These are phyloP conservation scores for Brachyrhaphis roseni DNA, from an alignment of 2,797 vertebrate species.

Conservation along the genomic window DNA sequence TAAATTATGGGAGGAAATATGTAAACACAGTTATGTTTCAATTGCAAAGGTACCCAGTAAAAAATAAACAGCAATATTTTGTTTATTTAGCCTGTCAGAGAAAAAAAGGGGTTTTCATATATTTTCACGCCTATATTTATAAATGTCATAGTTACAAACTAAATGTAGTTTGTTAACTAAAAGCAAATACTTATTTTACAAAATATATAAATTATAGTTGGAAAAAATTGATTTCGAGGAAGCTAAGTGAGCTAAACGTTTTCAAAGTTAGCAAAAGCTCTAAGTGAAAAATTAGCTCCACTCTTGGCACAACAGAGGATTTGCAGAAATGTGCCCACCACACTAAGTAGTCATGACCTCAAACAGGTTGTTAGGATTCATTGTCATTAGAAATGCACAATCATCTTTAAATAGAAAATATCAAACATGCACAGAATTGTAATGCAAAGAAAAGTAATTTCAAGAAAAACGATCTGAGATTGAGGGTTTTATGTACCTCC, in stretches of 20 bases:
- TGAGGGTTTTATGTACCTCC: neutral
- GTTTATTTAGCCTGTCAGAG: too few species aligned
- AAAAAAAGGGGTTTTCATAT: too few species aligned
- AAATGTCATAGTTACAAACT: too few species aligned
- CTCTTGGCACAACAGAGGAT: neutral
- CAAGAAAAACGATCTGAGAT: slow-evolving; percentile 7
- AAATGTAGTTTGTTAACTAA: neutral
- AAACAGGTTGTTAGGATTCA: slow-evolving; percentile 58
- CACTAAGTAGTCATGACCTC: slow-evolving; percentile 46
- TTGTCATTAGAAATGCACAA: slow-evolving; percentile 62
- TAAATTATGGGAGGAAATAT: neutral
- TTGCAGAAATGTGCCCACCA: neutral
- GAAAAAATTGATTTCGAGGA: neutral
- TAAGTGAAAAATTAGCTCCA: neutral
- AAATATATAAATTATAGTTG: neutral
- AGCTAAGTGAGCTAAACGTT: neutral
- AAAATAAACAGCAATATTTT: too few species aligned
- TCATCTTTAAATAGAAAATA: slow-evolving; percentile 18
- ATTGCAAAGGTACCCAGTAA: neutral
- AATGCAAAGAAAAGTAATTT: slow-evolving; percentile 9
- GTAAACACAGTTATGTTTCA: neutral
- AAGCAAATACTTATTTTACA: neutral
- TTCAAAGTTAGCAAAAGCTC: neutral
- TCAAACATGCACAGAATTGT: slow-evolving; percentile 1
- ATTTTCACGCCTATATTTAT: slow-evolving; percentile 33